Evolutionary conservation across 2,113 vertebrate genomes (phyloP), one percentile per base, ranked within the genome.

Genomic region (Hippocampus zosterae): DNA sequence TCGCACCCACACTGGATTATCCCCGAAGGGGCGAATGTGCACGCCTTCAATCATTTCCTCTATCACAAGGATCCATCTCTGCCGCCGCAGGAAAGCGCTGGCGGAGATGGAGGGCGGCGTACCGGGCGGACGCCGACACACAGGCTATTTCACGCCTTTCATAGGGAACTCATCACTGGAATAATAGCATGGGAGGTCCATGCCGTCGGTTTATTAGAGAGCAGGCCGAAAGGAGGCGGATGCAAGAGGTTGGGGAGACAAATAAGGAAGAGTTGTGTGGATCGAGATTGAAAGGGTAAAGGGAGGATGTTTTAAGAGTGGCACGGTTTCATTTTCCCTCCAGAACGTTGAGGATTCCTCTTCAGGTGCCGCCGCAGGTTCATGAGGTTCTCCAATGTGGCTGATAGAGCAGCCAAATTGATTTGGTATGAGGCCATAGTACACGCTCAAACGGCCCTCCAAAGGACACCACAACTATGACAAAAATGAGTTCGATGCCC

Each of bases 1-100:
- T 90, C 89, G 83, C 86, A 72, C 78, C 82, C 77, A 78, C 81
- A 82, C 84, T 82, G 84, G 87, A 90, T 92, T 89, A 92, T 89
- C 89, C 88, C 86, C 85, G 88, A 91, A 92, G 90, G 57, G 90
- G 83, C 82, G 81, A 91, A 92, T 89, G 87, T 86, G 84, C 87
- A 84, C 83, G 69, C 86, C 84, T 90, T 88, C 89, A 87, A 90
- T 93, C 90, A 90, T 85, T 89, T 77, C 81, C 81, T 77, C 81
- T 88, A 89, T 88, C 90, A 81, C 84, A 81, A 75, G 76, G 78
- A 73, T 71, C 83, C 80, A 88, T 90, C 86, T 85, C 76, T 80
- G 75, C 78, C 78, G 68, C 69, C 60, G 79, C 82, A 84, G 78
- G 76, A 74, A 40, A 78, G 70, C 55, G 27, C 27, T 41, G 72